A percentile compares a stretch with the other conserved stretches of the same genome.
Evolutionary conservation across 2,888 invertebrate species (phyloP).

Genomic region (Atherix ibis): DNA sequence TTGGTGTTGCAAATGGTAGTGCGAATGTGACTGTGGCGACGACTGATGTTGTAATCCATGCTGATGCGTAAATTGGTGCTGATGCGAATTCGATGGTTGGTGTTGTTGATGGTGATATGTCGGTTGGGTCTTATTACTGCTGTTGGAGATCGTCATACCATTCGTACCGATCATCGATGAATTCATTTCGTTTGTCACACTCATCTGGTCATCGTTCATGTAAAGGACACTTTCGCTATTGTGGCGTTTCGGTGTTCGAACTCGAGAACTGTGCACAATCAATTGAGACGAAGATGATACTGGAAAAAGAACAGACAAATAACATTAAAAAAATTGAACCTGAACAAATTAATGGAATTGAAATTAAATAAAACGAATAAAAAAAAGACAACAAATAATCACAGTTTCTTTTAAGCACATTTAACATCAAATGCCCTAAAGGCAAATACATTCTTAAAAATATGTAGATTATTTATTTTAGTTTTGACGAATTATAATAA

Average conservation of each 20-base stretch:
- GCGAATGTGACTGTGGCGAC: neutral
- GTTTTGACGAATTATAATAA: no score
- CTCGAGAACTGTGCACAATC: constrained; percentile 61
- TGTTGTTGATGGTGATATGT: neutral
- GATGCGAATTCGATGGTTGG: constrained; percentile 9
- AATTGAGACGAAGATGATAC: constrained; percentile 39
- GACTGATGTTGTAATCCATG: constrained; percentile 3
- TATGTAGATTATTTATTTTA: no score
- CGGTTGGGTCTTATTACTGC: constrained; percentile 1
- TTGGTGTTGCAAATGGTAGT: neutral
- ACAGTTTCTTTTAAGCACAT: no score
- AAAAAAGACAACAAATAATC: no score
- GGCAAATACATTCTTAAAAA: no score
- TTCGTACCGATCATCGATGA: constrained; percentile 3
- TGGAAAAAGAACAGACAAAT: constrained; percentile 17
- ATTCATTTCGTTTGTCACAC: constrained; percentile 14
- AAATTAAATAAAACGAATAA: neutral
- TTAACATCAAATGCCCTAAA: no score
- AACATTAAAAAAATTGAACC: neutral
- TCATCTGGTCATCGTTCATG: constrained; percentile 36
- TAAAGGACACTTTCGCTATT: constrained; percentile 62
- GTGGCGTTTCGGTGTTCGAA: constrained; percentile 60
- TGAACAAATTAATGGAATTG: neutral
- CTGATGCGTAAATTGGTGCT: constrained; percentile 2
- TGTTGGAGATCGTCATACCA: constrained; percentile 1